phyloP scores from a whole-genome alignment of 2,113 vertebrate genomes.

The Rhinolophus ferrumequinum region DNA sequence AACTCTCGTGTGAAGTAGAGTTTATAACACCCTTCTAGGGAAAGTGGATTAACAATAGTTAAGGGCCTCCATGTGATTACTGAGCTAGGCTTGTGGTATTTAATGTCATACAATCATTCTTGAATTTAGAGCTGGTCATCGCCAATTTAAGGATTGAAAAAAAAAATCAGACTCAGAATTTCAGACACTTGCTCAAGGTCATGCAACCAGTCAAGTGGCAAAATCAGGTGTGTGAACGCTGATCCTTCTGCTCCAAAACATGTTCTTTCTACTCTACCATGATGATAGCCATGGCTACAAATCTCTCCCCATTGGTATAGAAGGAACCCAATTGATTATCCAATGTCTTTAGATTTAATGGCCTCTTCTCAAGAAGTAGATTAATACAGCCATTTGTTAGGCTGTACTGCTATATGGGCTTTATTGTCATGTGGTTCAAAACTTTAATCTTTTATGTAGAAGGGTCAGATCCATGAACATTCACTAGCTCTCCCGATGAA shows the following conservation, averaged over 20 bases:
- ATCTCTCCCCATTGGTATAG: background rate
- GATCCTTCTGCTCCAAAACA: background rate
- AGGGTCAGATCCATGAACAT: background rate
- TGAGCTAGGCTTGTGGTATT: background rate
- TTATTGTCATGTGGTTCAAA: slow-evolving; percentile 1
- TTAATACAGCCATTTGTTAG: background rate
- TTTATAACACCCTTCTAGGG: background rate
- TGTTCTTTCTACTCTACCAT: background rate
- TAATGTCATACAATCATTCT: background rate
- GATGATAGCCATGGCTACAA: background rate
- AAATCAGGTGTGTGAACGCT: background rate
- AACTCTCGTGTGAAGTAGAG: background rate
- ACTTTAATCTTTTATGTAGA: background rate
- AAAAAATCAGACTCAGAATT: background rate
- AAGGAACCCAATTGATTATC: background rate
- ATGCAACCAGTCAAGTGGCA: background rate
- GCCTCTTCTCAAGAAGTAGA: slow-evolving; percentile 17
- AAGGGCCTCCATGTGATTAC: background rate
- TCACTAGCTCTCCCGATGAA: background rate
- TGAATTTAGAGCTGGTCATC: background rate
- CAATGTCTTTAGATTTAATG: background rate
- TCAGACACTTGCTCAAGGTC: background rate
- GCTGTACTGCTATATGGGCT: background rate
- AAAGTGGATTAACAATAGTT: background rate
- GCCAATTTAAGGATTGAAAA: background rate